Evolutionary conservation across 1,140 invertebrate species (phyloP).

Genomic region (Drosophila willistoni): DNA sequence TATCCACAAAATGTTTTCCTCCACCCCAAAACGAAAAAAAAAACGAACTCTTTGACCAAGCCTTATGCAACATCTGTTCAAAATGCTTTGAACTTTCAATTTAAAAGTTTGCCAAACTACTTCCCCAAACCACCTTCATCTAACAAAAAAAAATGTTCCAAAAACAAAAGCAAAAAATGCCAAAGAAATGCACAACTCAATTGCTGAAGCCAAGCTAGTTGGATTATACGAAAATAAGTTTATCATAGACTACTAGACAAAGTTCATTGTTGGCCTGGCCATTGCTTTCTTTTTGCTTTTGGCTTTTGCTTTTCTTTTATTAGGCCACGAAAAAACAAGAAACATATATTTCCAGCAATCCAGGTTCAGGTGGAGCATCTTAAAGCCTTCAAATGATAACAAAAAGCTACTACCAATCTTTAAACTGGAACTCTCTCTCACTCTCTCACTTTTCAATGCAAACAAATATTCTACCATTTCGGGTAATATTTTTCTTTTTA

Average conservation of each 20-base stretch:
- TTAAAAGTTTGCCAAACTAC: slow-evolving; percentile 48
- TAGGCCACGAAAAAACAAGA: slow-evolving; percentile 61
- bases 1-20: background rate
- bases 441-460: slow-evolving; percentile 37
- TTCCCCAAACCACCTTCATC: background rate
- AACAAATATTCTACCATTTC: slow-evolving; percentile 62
- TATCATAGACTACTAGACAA: slow-evolving; percentile 30
- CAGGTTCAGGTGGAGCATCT: slow-evolving; percentile 50
- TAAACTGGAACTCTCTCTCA: background rate
- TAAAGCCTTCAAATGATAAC: slow-evolving; percentile 28
- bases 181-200: slow-evolving; percentile 1
- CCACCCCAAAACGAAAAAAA: too few relatives aligned
- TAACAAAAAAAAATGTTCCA: background rate
- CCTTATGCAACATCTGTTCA: slow-evolving; percentile 45
- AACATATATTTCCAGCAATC: slow-evolving; percentile 66
- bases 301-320: slow-evolving; percentile 53
- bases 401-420: background rate
- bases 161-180: background rate
- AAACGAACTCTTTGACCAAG: background rate
- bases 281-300: background rate
- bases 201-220: slow-evolving; percentile 47
- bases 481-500: slow-evolving; percentile 48
- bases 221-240: slow-evolving; percentile 56
- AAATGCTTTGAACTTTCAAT: slow-evolving; percentile 69
- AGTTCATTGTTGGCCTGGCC: slow-evolving; percentile 58